Evolutionary conservation across 2,888 invertebrate species (phyloP), one percentile per base, ranked within the genome.

Genomic region (Gandaritis pyraliata): DNA sequence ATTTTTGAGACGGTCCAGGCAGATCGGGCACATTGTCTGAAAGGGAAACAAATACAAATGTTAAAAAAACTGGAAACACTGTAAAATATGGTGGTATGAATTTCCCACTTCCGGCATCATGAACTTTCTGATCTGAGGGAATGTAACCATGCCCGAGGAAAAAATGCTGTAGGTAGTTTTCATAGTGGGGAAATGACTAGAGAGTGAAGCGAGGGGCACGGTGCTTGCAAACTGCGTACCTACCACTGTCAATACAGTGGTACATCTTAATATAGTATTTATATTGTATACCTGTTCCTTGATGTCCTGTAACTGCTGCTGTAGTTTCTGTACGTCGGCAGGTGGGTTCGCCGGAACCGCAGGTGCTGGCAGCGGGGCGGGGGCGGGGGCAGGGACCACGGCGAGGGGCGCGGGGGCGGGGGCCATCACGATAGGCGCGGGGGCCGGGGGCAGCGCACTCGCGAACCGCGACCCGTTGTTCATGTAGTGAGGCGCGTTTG

Each of bases 11-110:
- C 98, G 96, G 92, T 99, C 99, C 93, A 99, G 94, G 89, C 99
- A 99, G 68, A 99, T 98, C 4, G 99, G 99, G 81, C 99, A 99
- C 96, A 98, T 98, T 1, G 98, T 99, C 98, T 99, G 94, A 50
- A 41, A 41, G 41, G 4, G 15, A 13, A 41, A 16, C 8, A 43
- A 36, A 43, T 3, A 18, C 1, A 39, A 33, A 13, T 23, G 23
- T 10, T 18, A 4, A n/a, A 13, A 6, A 41, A n/a, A 5, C 6
- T 7, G 36, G 3, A n/a, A 13, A 2, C 36, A 2, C 29, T 30
- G 30, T 30, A 30, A 30, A 30, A 23, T n/a, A 23, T 23, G 23
- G 23, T 23, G 23, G 23, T 23, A 23, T 2, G n/a, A n/a, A n/a
- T n/a, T n/a, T n/a, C n/a, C n/a, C n/a, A n/a, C n/a, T n/a, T n/a